Base-by-base conservation (phyloP, 2,797 vertebrate genomes). In the Mus minutoides region DNA sequence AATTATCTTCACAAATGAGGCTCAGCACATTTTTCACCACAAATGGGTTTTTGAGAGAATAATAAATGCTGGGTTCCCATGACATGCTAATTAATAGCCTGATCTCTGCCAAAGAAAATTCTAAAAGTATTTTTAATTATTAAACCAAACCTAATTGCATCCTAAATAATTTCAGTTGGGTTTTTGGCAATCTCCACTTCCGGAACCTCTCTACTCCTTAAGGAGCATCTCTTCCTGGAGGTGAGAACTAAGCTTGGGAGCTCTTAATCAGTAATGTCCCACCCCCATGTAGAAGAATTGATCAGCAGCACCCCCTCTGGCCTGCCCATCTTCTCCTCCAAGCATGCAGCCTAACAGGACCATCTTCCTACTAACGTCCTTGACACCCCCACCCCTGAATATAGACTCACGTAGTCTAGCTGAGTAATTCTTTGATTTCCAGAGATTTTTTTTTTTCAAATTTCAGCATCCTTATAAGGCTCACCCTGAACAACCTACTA, bases 11-110 rank as follows among this genome's bases (percentile, higher is more conserved):
- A 91, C 93, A 91, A 96, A 97, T 92, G 86, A 96, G 89, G 94
- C 94, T 97, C 94, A 94, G 95, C 92, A 97, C 86, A 96, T 97
- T 97, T 96, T 95, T 95, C 46, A 96, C 91, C 88, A 92, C 94
- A 97, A 97, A 97, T 96, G 92, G 93, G 64, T 97, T 97, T 98
- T 97, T 95, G 93, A 97, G 88, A 97, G 94, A 97, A 97, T 97
- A 97, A 97, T 97, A 97, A 97, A 95, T 94, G 95, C 92, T 94
- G 78, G 97, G 92, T 96, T 97, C 94, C 94, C 96, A 91, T 95
- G 96, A 97, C 96, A 95, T 92, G 92, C 90, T 97, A 97, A 97
- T 97, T 96, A 97, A 97, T 97, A 97, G 96, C 86, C 92, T 95
- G 95, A 95, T 96, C 90, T 91, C 92, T 97, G 92, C 95, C 97